phyloP scores from a whole-genome alignment of 2,797 vertebrate species.

The Tenualosa ilisha region DNA sequence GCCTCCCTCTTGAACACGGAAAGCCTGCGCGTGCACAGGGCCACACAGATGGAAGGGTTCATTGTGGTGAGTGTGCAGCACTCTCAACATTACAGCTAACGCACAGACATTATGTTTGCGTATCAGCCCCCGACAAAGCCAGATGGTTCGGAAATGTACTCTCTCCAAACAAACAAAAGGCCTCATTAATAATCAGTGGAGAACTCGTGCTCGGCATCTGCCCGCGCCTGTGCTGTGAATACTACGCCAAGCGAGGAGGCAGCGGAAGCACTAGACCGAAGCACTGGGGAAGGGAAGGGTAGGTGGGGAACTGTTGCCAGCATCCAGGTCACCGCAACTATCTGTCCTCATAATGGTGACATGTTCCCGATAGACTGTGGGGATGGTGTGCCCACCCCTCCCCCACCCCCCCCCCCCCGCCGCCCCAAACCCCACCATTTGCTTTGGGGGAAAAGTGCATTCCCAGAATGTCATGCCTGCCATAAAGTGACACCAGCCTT shows the following conservation, averaged over 20 bases:
- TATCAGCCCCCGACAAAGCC: constrained; percentile 34
- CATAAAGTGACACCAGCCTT: constrained; percentile 16
- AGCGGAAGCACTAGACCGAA: not conserved
- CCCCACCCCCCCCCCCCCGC: too few species aligned
- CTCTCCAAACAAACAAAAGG: constrained; percentile 41
- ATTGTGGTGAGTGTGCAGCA: not conserved
- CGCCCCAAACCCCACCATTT: too few species aligned
- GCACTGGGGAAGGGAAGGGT: not conserved
- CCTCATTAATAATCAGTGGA: constrained; percentile 43
- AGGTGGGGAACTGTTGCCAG: constrained; percentile 26
- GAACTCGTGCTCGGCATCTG: constrained; percentile 23
- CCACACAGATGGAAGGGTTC: constrained; percentile 7
- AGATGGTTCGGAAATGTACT: constrained; percentile 47
- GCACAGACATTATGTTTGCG: constrained; percentile 32
- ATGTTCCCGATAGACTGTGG: constrained; percentile 28
- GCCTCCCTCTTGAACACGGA: not conserved
- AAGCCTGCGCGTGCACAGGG: not conserved
- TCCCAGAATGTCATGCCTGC: not conserved
- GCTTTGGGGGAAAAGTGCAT: not conserved
- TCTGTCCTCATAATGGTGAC: constrained; percentile 33
- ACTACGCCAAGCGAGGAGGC: constrained; percentile 13
- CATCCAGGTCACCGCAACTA: constrained; percentile 22
- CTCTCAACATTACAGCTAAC: constrained; percentile 1
- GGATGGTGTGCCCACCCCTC: not conserved
- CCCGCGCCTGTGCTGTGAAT: constrained; percentile 23